Conservation (phyloP, 2,113 vertebrate species). For the Etheostoma cragini region DNA sequence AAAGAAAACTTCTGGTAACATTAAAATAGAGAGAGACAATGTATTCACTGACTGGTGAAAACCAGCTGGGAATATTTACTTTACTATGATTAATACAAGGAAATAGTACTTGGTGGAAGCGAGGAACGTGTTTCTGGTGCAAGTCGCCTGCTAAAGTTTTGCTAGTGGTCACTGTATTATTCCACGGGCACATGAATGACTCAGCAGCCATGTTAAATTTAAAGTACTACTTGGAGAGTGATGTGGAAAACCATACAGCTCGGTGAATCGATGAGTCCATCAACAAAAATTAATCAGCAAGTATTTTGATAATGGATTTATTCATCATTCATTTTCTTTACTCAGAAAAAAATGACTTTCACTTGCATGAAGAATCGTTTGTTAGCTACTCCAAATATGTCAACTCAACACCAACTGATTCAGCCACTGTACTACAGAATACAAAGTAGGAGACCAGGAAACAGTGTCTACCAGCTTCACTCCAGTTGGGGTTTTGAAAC, state of each 20-base stretch:
- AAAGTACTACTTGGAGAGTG: not conserved
- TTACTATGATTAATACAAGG: conserved; percentile 21
- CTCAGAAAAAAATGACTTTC: not conserved
- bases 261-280: not conserved
- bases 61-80: conserved; percentile 47
- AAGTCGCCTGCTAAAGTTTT: not conserved
- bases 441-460: conserved; percentile 7
- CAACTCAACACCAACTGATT: not conserved
- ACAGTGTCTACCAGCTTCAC: conserved; percentile 25
- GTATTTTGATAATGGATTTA: not conserved
- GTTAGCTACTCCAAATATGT: not conserved
- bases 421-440: not conserved
- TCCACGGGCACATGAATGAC: not conserved
- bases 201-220: not conserved
- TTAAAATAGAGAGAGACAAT: conserved; percentile 21
- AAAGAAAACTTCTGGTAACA: conserved; percentile 53
- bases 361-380: not conserved
- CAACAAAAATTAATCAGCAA: not conserved
- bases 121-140: not conserved
- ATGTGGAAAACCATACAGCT: not conserved
- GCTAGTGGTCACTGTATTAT: not conserved
- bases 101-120: not conserved
- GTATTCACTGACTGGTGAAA: conserved; percentile 33
- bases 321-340: not conserved
- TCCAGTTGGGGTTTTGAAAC: conserved; percentile 31